Conservation (phyloP, 2,797 vertebrate species). For the Sebastes trivittatus region DNA sequence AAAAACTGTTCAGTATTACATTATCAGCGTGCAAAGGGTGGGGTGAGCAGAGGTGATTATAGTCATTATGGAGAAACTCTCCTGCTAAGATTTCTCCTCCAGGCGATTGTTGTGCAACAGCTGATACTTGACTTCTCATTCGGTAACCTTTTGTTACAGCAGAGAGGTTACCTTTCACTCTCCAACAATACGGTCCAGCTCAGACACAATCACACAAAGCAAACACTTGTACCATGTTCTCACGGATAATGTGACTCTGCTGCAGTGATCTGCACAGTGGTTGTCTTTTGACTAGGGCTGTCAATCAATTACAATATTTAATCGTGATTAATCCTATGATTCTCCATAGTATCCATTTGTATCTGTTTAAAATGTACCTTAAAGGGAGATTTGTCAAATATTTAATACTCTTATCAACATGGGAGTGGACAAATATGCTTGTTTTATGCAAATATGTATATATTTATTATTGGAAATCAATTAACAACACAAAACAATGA, state of each 20-base stretch:
- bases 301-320: too few relatives aligned
- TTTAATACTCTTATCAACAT: too few relatives aligned
- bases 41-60: slow-evolving; percentile 38
- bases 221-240: background rate
- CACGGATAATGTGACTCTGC: background rate
- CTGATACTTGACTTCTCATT: slow-evolving; percentile 47
- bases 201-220: background rate
- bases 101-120: slow-evolving; percentile 25
- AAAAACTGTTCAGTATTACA: background rate
- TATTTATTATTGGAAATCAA: too few relatives aligned
- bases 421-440: too few relatives aligned
- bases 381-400: too few relatives aligned
- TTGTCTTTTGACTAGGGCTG: background rate
- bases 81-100: too few relatives aligned
- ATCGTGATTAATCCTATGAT: too few relatives aligned
- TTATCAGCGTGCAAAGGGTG: background rate
- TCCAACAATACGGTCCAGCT: slow-evolving; percentile 16
- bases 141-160: slow-evolving; percentile 42
- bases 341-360: too few relatives aligned
- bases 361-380: too few relatives aligned
- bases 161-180: slow-evolving; percentile 39
- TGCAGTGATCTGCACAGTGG: too few relatives aligned
- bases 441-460: too few relatives aligned
- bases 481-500: too few relatives aligned
- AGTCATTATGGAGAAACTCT: slow-evolving; percentile 23